A percentile compares a stretch with the other conserved stretches of the same genome.
These are phyloP conservation scores for Neuroscelio doddi DNA, from an alignment of 2,888 invertebrate genomes.

Conservation along the genomic window DNA sequence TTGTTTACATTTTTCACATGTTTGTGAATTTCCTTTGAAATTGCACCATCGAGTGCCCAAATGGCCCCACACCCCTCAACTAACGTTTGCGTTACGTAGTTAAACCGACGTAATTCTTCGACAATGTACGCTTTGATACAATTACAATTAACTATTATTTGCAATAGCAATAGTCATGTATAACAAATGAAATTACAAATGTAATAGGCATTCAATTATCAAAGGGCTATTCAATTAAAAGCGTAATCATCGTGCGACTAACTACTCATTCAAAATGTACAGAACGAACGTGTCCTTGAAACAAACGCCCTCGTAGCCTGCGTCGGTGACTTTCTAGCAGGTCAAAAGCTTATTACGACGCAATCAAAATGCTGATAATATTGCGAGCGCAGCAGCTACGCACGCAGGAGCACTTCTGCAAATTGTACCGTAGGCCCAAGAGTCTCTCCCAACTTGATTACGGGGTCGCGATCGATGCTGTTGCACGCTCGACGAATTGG, in stretches of 20 bases:
- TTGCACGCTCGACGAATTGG: slow-evolving; percentile 12
- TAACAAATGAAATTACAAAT: slow-evolving; percentile 6
- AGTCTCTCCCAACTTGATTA: slow-evolving; percentile 32
- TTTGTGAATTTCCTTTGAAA: too few species aligned
- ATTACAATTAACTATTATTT: neutral
- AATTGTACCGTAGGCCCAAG: slow-evolving; percentile 21
- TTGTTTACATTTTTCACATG: too few species aligned
- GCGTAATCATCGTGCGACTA: slow-evolving; percentile 15
- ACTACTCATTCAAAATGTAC: slow-evolving; percentile 21
- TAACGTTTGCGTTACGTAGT: too few species aligned
- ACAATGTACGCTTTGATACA: too few species aligned
- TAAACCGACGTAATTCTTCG: too few species aligned
- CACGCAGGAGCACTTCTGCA: slow-evolving; percentile 26
- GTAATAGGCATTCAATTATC: slow-evolving; percentile 11
- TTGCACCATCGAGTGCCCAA: too few species aligned
- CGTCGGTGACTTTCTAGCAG: neutral
- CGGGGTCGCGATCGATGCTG: slow-evolving; percentile 16
- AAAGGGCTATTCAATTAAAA: slow-evolving; percentile 18
- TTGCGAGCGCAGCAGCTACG: slow-evolving; percentile 12
- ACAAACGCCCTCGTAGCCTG: slow-evolving; percentile 11
- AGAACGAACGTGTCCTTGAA: slow-evolving; percentile 26
- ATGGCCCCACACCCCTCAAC: too few species aligned
- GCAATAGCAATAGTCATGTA: neutral
- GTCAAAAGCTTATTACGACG: slow-evolving; percentile 31
- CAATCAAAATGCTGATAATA: slow-evolving; percentile 37